These are phyloP conservation scores for Andricus curvator DNA, from an alignment of 2,888 invertebrate species.

Conservation along the genomic window DNA sequence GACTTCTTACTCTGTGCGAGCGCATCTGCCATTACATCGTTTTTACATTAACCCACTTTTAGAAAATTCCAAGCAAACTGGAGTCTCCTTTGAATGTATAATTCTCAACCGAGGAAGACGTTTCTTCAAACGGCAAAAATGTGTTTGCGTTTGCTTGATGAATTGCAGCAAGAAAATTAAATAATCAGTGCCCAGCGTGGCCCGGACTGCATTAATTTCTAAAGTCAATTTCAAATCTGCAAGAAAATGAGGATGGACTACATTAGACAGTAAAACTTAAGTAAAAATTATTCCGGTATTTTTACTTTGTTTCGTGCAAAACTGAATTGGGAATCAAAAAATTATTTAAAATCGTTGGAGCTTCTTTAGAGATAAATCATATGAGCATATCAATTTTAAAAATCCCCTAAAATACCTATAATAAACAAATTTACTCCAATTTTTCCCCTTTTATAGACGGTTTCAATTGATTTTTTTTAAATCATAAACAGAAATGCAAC, in stretches of 20 bases:
- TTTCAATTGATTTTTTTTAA: too few species aligned
- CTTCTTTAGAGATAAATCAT: too few species aligned
- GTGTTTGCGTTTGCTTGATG: not conserved
- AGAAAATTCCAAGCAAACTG: constrained; percentile 36
- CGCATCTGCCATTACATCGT: constrained; percentile 44
- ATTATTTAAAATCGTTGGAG: too few species aligned
- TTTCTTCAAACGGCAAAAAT: not conserved
- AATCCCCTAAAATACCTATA: too few species aligned
- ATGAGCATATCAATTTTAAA: too few species aligned
- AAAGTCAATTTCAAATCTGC: not conserved
- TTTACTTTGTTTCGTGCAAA: too few species aligned
- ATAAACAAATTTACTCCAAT: too few species aligned
- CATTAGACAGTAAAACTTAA: too few species aligned
- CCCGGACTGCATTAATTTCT: not conserved
- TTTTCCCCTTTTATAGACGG: too few species aligned
- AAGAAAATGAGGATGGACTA: not conserved
- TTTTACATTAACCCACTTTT: constrained; percentile 51
- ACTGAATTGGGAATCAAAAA: too few species aligned
- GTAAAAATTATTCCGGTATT: too few species aligned
- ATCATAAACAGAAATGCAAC: too few species aligned
- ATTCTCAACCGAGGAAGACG: constrained; percentile 17
- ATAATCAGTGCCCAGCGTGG: constrained; percentile 9
- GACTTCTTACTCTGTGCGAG: constrained; percentile 18
- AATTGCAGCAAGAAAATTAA: constrained; percentile 6
- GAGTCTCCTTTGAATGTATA: constrained; percentile 34